Evolutionary conservation across 1,140 invertebrate genomes (phyloP).

Genomic region (Philotrypesis tridentata): DNA sequence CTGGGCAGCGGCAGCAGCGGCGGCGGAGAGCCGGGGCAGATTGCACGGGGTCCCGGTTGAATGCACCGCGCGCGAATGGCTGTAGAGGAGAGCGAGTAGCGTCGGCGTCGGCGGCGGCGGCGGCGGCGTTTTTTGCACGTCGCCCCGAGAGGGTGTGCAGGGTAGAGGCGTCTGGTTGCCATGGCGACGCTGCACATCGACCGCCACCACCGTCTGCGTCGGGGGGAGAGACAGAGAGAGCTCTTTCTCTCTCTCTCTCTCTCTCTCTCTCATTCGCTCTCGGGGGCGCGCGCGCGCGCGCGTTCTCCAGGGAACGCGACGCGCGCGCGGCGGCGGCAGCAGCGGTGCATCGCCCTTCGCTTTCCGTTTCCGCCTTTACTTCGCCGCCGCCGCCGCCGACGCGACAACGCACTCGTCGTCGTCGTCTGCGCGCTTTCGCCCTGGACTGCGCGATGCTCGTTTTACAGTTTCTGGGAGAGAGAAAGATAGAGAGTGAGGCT

Average conservation of each 20-base stretch:
- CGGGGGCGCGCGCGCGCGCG: neutral
- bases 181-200: conserved; percentile 71
- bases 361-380: neutral
- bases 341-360: conserved; percentile 58
- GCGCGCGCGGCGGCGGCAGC: no score
- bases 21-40: no score
- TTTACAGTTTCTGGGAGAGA: neutral
- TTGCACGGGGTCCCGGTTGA: neutral
- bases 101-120: neutral
- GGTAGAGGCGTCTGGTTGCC: conserved; percentile 71
- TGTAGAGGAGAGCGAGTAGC: neutral
- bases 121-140: conserved; percentile 12
- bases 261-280: no score
- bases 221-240: conserved; percentile 26
- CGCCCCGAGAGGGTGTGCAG: conserved; percentile 6
- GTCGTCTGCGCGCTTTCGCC: no score
- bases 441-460: neutral
- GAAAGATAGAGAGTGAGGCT: no score
- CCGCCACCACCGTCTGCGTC: conserved; percentile 62
- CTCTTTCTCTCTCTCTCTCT: no score
- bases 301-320: conserved; percentile 34
- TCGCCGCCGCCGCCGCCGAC: neutral
- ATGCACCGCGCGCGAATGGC: conserved; percentile 8
- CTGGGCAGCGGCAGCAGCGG: neutral
- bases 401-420: conserved; percentile 28